Evolutionary conservation across 2,888 invertebrate species (phyloP).

Genomic region (Pegoplata infirma): DNA sequence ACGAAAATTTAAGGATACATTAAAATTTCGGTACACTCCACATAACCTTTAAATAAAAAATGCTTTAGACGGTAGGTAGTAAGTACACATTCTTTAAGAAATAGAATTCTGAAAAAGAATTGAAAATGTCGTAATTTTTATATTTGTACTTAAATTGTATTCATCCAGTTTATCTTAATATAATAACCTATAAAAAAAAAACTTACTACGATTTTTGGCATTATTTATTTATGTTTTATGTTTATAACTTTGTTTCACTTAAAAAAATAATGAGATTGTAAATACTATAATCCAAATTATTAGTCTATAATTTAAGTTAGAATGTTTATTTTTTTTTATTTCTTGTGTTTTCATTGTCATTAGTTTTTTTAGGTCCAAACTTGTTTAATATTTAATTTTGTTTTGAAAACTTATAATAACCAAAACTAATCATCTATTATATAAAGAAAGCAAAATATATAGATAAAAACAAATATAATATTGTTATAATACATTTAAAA

Average conservation of each 20-base stretch:
- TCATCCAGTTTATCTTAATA: conserved; percentile 14
- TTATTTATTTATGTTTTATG: conserved; percentile 38
- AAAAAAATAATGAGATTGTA: conserved; percentile 48
- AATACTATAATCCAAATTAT: conserved; percentile 43
- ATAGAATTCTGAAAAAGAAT: background rate
- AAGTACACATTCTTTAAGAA: too few species aligned
- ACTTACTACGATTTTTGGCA: conserved; percentile 27
- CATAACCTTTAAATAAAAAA: too few species aligned
- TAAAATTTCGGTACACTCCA: too few species aligned
- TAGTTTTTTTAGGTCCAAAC: background rate
- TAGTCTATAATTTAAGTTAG: conserved; percentile 41
- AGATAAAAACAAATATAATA: conserved; percentile 53
- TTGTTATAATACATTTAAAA: conserved; percentile 58
- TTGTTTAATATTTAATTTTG: conserved; percentile 11
- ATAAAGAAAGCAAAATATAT: conserved; percentile 27
- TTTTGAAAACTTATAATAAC: conserved; percentile 34
- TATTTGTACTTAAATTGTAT: conserved; percentile 45
- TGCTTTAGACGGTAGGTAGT: too few species aligned
- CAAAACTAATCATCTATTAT: conserved; percentile 41
- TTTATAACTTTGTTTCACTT: conserved; percentile 27
- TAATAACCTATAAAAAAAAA: conserved; percentile 35
- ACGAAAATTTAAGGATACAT: too few species aligned
- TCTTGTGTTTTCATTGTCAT: conserved; percentile 19
- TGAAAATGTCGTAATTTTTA: background rate
- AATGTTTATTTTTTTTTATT: conserved; percentile 40